Conservation (phyloP, 2,797 vertebrate species). For the Chelidonichthys spinosus region DNA sequence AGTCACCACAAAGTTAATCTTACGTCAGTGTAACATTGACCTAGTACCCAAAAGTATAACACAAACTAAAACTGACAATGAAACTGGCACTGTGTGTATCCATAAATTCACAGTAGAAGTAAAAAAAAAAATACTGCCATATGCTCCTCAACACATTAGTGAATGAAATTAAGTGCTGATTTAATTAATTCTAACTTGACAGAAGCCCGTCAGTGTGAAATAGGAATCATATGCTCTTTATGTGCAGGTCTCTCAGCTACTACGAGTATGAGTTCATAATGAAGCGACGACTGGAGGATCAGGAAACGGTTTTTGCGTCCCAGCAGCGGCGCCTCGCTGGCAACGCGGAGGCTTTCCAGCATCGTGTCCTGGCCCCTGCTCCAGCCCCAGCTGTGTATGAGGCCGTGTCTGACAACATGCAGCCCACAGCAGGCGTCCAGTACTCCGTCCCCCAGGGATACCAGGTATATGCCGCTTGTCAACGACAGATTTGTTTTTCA, state of each 20-base stretch:
- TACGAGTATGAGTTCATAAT: conserved; percentile 96
- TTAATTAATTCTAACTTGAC: conserved; percentile 22
- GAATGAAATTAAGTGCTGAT: conserved; percentile 18
- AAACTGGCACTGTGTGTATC: conserved; percentile 27
- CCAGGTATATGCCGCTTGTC: conserved; percentile 85
- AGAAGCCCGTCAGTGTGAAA: conserved; percentile 20
- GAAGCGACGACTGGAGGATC: conserved; percentile 99
- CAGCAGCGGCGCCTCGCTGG: conserved; percentile 89
- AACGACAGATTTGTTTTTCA: background rate
- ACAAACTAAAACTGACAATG: background rate
- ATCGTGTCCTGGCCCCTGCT: conserved; percentile 93
- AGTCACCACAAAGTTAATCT: background rate
- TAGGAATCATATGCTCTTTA: conserved; percentile 26
- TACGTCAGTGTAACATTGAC: background rate
- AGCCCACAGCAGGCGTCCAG: conserved; percentile 94
- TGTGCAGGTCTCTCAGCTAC: conserved; percentile 75
- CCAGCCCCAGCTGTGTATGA: conserved; percentile 93
- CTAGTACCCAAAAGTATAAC: background rate
- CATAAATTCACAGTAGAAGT: conserved; percentile 30
- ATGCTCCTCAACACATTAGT: conserved; percentile 12
- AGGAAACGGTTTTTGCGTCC: conserved; percentile 94
- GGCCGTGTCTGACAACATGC: conserved; percentile 93
- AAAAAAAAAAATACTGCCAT: conserved; percentile 17
- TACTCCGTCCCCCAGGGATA: conserved; percentile 97
- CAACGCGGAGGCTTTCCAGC: conserved; percentile 92